phyloP scores from a whole-genome alignment of 1,140 invertebrate genomes.

The Mamestra configurata region DNA sequence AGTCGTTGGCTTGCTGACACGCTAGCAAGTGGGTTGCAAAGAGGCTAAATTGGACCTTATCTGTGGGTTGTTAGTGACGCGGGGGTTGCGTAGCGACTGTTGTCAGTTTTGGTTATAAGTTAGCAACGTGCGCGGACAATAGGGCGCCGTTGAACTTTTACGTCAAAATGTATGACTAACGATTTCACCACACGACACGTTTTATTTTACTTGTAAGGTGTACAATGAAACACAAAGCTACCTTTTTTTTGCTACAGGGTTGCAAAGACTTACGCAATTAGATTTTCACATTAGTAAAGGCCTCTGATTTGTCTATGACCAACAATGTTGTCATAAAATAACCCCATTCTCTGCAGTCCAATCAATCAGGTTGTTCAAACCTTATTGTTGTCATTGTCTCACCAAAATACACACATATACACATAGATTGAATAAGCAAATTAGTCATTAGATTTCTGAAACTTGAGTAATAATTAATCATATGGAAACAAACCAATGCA shows the following conservation, averaged over 20 bases:
- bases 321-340: no score
- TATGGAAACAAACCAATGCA: no score
- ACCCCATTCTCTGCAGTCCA: no score
- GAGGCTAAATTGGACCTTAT: slow-evolving; percentile 10
- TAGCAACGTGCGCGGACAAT: slow-evolving; percentile 30
- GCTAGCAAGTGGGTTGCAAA: slow-evolving; percentile 56
- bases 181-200: neutral
- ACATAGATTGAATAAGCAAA: no score
- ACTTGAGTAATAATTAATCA: no score
- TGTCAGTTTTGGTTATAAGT: neutral
- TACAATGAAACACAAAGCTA: neutral
- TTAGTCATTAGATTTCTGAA: no score
- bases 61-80: neutral
- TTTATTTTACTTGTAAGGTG: neutral
- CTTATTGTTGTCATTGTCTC: no score
- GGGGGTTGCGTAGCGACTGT: slow-evolving; percentile 20
- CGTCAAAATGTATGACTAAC: slow-evolving; percentile 21
- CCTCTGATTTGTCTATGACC: no score
- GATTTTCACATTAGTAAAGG: neutral
- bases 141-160: neutral
- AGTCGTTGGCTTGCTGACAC: slow-evolving; percentile 69
- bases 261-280: neutral
- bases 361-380: no score
- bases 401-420: no score
- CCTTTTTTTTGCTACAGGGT: neutral